Base-by-base conservation (phyloP, 2,797 vertebrate species). In the Kryptolebias ocellatus region DNA sequence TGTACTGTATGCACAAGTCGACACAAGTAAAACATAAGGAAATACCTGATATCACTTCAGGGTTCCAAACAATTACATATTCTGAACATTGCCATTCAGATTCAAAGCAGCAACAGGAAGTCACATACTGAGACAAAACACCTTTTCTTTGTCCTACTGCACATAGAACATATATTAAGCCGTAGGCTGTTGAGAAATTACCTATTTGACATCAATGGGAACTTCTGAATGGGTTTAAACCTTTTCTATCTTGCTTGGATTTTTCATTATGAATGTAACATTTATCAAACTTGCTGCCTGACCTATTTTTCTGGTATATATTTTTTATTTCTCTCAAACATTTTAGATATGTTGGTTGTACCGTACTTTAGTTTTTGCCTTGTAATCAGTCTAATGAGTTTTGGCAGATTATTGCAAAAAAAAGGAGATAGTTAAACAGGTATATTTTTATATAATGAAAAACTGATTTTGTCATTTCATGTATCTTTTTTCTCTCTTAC, bases 311-410 rank as follows among this genome's bases (percentile, higher is more conserved):
- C 17, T 17, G 51, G 17, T 10, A 44, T 5, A 58, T 45, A 27
- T 7, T 28, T 10, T 58, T 77, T 73, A 63, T 85, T 81, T 72
- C 18, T 39, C 53, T 34, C 5, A 34, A 7, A 34, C 9, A 34
- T 34, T 47, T 69, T 61, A 31, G 39, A 54, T 11, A 54, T 47
- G 5, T 28, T 31, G 34, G 55, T 78, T 75, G 74, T 46, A 57
- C 54, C 10, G 2, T 5, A 53, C 44, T 24, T 24, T 24, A 9
- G 51, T 44, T 61, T 77, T 68, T 57, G 39, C 20, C 20, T 24
- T 76, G 64, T 77, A 85, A 85, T 50, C 60, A 69, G 72, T 68
- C 20, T 50, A 64, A 75, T 24, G 29, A 67, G 28, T 65, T 79
- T 31, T 59, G 44, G 57, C 10, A 7, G 54, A 74, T 73, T 46